Conservation (phyloP, 2,888 invertebrate species). For the Napeogenes inachia region DNA sequence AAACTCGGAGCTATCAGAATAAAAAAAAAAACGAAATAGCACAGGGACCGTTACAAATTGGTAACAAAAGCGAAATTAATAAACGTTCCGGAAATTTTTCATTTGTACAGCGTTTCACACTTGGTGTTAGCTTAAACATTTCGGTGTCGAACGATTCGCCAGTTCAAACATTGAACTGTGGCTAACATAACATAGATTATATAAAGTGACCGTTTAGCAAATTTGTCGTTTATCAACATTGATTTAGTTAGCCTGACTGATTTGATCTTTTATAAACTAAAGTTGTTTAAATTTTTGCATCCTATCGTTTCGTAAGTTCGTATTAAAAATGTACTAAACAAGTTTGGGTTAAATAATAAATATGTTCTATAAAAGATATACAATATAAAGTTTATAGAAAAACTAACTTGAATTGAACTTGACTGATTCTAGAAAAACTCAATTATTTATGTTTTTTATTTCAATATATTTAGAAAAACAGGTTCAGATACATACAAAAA, state of each 20-base stretch:
- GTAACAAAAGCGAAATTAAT: conserved; percentile 62
- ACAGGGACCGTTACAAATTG: conserved; percentile 54
- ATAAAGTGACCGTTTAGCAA: conserved; percentile 27
- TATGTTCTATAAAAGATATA: too few relatives aligned
- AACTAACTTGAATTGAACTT: too few relatives aligned
- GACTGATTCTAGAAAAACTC: too few relatives aligned
- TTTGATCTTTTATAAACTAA: neutral
- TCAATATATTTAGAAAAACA: too few relatives aligned
- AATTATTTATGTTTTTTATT: too few relatives aligned
- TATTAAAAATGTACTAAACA: too few relatives aligned
- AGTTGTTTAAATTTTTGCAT: neutral
- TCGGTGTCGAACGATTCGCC: conserved; percentile 41
- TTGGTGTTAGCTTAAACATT: conserved; percentile 60
- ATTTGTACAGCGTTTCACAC: conserved; percentile 69
- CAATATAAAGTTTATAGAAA: too few relatives aligned
- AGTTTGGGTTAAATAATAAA: too few relatives aligned
- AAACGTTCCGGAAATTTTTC: conserved; percentile 66
- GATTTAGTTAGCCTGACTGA: neutral
- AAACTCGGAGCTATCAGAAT: conserved; percentile 18
- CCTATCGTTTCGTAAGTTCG: too few relatives aligned
- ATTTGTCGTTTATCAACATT: conserved; percentile 25
- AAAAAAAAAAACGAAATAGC: conserved; percentile 38
- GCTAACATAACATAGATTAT: conserved; percentile 28
- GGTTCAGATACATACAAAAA: too few relatives aligned
- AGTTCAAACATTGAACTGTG: conserved; percentile 46